Evolutionary conservation across 2,888 invertebrate species (phyloP), one percentile per base, ranked within the genome.

Genomic region (Chorisops tibialis): DNA sequence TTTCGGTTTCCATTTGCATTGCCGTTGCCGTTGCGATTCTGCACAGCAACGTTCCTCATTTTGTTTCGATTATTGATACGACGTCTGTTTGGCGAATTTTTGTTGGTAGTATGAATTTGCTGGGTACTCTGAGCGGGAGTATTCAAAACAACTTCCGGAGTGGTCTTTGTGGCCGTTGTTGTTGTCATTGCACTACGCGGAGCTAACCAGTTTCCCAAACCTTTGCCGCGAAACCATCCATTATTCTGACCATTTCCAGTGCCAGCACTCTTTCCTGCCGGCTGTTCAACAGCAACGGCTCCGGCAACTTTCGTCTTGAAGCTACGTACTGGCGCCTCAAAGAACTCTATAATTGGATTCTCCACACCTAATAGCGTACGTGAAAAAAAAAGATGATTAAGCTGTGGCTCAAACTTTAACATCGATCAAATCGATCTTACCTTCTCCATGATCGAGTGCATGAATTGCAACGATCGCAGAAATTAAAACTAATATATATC

Each of bases 281-380:
- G 66, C 49, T 56, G 49, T 16, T 62, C 58, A 7, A 61, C 45
- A 11, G 30, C 14, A 11, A n/a, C n/a, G 5, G 39, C 41, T 18
- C 43, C 43, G 14, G 61, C 61, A 4, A 58, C 62, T 19, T 56
- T 63, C 2, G 62, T 63, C 45, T 58, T 49, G 12, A 66, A 59
- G 3, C 64, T 64, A 35, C 61, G 62, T 16, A 66, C 59, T 3
- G 66, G 66, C 11, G 61, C 63, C 50, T 66, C 64, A 35, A 66
- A 64, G 22, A 66, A 62, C 39, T 64, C 54, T 14, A 66, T 64
- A 7, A 66, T 64, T 19, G 66, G 66, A 61, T 66, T 66, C 30
- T 56, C 56, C 12, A 45, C 41, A 19, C 56, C 56, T 56, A n/a
- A 22, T n/a, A n/a, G n/a, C n/a, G n/a, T n/a, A n/a, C n/a, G n/a